Evolutionary conservation across 2,797 vertebrate genomes (phyloP).

Genomic region (Apogon hyalosoma): DNA sequence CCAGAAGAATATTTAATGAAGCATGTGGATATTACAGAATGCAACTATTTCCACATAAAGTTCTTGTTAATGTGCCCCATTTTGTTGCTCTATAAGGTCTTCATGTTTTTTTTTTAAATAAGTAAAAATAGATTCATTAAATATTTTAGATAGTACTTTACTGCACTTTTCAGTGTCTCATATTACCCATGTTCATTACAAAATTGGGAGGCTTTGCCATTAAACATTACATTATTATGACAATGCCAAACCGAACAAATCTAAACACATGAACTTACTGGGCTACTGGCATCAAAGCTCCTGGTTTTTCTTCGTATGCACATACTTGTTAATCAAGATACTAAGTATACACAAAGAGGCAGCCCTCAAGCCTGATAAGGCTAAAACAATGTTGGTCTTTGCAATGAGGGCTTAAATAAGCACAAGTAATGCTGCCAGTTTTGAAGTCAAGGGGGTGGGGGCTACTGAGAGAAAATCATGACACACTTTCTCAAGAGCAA

Average conservation of each 20-base stretch:
- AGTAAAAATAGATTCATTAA: too few relatives aligned
- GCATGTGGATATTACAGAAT: too few relatives aligned
- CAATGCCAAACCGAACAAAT: constrained; percentile 9
- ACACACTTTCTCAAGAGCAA: constrained; percentile 55
- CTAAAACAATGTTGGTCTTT: constrained; percentile 52
- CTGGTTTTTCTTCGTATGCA: not conserved
- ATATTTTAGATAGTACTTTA: too few relatives aligned
- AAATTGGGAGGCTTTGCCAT: too few relatives aligned
- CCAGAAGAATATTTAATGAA: too few relatives aligned
- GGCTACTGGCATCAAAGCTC: not conserved
- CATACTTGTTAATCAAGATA: constrained; percentile 29
- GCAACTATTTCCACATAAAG: too few relatives aligned
- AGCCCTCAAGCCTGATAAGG: constrained; percentile 32
- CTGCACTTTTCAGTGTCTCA: not conserved
- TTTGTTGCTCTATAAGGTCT: too few relatives aligned
- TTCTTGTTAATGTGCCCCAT: too few relatives aligned
- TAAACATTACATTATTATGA: not conserved
- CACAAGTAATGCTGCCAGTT: constrained; percentile 26
- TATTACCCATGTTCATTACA: not conserved
- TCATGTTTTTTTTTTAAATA: too few relatives aligned
- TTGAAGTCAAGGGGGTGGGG: constrained; percentile 41
- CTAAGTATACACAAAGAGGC: not conserved
- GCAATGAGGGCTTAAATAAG: constrained; percentile 38
- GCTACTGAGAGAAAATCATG: constrained; percentile 47
- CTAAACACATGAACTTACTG: not conserved